Conservation (phyloP, 2,888 invertebrate genomes). For the Serripes groenlandicus region DNA sequence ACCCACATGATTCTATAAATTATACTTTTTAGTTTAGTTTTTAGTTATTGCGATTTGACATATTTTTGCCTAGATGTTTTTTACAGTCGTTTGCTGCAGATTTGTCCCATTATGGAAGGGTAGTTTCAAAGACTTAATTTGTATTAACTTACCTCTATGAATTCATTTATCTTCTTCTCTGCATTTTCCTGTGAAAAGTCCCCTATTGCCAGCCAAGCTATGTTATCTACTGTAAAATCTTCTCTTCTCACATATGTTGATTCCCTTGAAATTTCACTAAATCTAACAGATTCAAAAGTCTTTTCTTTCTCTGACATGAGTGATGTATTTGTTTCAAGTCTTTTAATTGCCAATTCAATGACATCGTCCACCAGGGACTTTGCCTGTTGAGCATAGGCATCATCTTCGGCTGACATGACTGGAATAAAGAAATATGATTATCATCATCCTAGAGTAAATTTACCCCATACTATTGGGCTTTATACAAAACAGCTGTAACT, state of each 20-base stretch:
- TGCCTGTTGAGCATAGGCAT: constrained; percentile 78
- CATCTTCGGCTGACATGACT: constrained; percentile 64
- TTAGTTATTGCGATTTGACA: no score
- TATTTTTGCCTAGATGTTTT: no score
- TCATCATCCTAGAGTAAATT: no score
- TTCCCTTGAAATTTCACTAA: constrained; percentile 74
- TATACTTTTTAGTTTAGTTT: no score
- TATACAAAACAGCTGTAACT: no score
- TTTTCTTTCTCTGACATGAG: constrained; percentile 79
- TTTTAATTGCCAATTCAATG: constrained; percentile 81
- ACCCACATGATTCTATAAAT: no score
- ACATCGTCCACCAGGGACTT: constrained; percentile 82
- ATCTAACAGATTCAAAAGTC: constrained; percentile 80
- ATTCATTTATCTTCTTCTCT: constrained; percentile 84
- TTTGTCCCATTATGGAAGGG: no score
- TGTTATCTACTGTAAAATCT: constrained; percentile 82
- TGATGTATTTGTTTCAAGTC: constrained; percentile 78
- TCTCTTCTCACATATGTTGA: constrained; percentile 76
- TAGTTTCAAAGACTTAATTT: no score
- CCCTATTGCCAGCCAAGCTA: constrained; percentile 84
- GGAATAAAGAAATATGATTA: no score
- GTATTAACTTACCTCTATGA: constrained; percentile 83
- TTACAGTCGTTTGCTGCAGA: no score
- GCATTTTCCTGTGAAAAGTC: constrained; percentile 82
- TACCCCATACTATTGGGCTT: no score